Evolutionary conservation across 2,888 invertebrate species (phyloP).

Genomic region (Caenorhabditis afra): DNA sequence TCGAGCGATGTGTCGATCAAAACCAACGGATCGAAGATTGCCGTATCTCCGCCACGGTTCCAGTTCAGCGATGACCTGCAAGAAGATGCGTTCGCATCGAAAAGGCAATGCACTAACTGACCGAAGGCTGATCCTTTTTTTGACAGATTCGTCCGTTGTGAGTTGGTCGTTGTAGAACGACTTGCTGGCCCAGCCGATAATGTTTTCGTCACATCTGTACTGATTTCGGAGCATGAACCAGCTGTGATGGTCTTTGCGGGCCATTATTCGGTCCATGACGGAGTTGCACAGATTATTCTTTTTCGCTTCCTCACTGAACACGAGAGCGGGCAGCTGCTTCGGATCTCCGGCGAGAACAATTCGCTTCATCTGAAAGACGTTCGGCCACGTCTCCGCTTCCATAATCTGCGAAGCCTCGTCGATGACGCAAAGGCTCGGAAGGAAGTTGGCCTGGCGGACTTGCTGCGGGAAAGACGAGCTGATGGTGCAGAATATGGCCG

Average conservation of each 20-base stretch:
- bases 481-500: slow-evolving; percentile 6
- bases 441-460: not conserved
- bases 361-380: slow-evolving; percentile 1
- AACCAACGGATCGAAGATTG: not conserved
- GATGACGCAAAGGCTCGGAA: not conserved
- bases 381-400: slow-evolving; percentile 30
- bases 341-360: slow-evolving; percentile 44
- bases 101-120: too few species aligned
- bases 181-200: slow-evolving; percentile 19
- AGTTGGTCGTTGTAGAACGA: slow-evolving; percentile 16
- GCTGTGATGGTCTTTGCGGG: slow-evolving; percentile 14
- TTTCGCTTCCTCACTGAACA: slow-evolving; percentile 8
- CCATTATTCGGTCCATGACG: slow-evolving; percentile 21
- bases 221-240: slow-evolving; percentile 26
- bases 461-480: not conserved
- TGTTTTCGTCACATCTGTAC: slow-evolving; percentile 19
- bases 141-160: too few species aligned
- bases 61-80: not conserved
- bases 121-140: too few species aligned
- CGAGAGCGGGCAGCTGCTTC: slow-evolving; percentile 24
- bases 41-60: not conserved
- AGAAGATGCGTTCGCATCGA: too few species aligned
- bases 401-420: slow-evolving; percentile 45
- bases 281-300: not conserved
- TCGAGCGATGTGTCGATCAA: slow-evolving; percentile 8